Evolutionary conservation across 2,113 vertebrate genomes (phyloP).

Genomic region (Ammospiza caudacuta): DNA sequence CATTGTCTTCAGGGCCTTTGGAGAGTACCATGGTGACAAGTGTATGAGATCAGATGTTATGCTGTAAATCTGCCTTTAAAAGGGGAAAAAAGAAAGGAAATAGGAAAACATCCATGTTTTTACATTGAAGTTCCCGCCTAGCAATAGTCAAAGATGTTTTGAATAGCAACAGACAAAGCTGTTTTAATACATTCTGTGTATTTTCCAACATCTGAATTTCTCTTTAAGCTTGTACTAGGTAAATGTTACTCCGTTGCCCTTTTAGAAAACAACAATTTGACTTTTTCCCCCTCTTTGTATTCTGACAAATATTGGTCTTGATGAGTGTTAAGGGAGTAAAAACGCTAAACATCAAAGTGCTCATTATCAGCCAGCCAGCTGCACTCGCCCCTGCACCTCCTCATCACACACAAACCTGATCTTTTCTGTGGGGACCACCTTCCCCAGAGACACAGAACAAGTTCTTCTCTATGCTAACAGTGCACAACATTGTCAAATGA

Average conservation of each 20-base stretch:
- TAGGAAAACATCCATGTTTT: background rate
- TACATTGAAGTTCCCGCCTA: slow-evolving; percentile 27
- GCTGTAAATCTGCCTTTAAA: slow-evolving; percentile 30
- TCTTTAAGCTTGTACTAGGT: slow-evolving; percentile 56
- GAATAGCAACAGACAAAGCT: slow-evolving; percentile 16
- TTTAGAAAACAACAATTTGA: slow-evolving; percentile 62
- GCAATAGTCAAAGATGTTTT: slow-evolving; percentile 30
- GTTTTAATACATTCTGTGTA: slow-evolving; percentile 2
- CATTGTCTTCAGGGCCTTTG: slow-evolving; percentile 30
- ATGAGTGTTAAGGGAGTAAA: slow-evolving; percentile 58
- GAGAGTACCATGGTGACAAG: slow-evolving; percentile 4
- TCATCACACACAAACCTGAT: slow-evolving; percentile 62
- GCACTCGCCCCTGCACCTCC: slow-evolving; percentile 44
- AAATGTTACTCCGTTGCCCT: slow-evolving; percentile 49
- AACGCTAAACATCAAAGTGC: slow-evolving; percentile 61
- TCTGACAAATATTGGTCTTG: slow-evolving; percentile 67
- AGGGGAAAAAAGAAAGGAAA: background rate
- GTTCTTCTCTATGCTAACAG: slow-evolving; percentile 76
- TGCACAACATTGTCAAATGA: slow-evolving; percentile 78
- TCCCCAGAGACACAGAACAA: slow-evolving; percentile 75
- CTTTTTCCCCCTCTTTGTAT: slow-evolving; percentile 37
- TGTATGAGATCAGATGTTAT: slow-evolving; percentile 21
- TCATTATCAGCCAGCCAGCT: slow-evolving; percentile 71
- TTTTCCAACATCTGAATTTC: slow-evolving; percentile 48
- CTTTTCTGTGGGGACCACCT: slow-evolving; percentile 73